Evolutionary conservation across 1,140 invertebrate species (phyloP).

Genomic region (Brachionus paranguensis): DNA sequence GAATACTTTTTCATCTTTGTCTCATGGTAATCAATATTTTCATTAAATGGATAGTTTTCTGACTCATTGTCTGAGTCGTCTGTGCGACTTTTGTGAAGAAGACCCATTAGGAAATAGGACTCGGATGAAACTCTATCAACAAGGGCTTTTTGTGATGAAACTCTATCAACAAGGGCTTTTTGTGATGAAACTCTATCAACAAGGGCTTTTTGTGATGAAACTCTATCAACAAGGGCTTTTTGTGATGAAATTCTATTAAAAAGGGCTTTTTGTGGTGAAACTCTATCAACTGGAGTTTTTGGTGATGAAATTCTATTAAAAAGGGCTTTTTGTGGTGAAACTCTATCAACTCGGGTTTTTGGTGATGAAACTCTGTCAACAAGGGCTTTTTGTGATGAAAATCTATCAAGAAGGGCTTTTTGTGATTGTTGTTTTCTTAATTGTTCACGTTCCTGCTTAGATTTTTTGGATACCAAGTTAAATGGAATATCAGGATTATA

Average conservation of each 20-base stretch:
- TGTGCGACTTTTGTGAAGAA: background rate
- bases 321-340: too few species aligned
- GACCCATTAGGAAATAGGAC: background rate
- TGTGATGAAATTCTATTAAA: background rate
- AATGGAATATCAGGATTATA: background rate
- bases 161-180: too few species aligned
- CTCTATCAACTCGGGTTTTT: too few species aligned
- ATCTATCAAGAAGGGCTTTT: background rate
- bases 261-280: background rate
- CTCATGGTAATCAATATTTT: background rate
- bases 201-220: too few species aligned
- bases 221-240: too few species aligned
- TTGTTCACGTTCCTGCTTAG: background rate
- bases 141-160: background rate
- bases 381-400: too few species aligned
- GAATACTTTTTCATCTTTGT: background rate
- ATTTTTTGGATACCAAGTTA: background rate
- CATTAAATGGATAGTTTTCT: background rate
- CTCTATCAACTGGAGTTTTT: too few species aligned
- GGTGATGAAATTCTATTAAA: too few species aligned
- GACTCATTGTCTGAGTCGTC: background rate
- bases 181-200: too few species aligned
- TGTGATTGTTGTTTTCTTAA: background rate
- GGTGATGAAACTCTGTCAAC: background rate
- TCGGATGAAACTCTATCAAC: background rate